Evolutionary conservation across 2,113 vertebrate genomes (phyloP), one percentile per base, ranked within the genome.

Genomic region (Labeo catla): DNA sequence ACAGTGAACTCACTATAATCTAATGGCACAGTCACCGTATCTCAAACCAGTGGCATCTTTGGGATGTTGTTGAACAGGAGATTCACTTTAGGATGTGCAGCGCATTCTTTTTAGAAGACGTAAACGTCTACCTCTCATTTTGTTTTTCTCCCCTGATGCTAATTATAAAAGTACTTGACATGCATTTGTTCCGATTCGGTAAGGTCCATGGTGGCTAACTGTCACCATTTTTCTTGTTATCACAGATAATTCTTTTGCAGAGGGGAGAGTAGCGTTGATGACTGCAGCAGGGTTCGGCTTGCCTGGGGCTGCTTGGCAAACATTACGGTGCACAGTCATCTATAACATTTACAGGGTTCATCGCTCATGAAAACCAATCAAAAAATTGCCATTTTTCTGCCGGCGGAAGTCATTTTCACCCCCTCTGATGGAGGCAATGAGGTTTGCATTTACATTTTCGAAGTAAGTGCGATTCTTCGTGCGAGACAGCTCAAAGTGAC

Each of bases 401-500:
- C 2, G 8, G 16, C 4, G 8, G 36, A 70, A 70, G 61, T 57
- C 3, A 70, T 80, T 70, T 86, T 68, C 73, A 57, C 15, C 28
- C 49, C 47, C 61, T 80, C 76, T 70, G 49, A 72, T 80, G 19
- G 47, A 80, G 54, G 36, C 49, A 72, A 80, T 57, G 50, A 47
- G 36, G 19, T 70, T 23, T n/a, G 3, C 84, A 86, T 79, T 79
- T 57, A 86, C 61, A 86, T 72, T 86, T 74, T 84, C 6, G 1
- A n/a, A 47, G 8, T 2, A 50, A 82, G 45, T 83, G 47, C 4
- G 65, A 66, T 49, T 66, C 11, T 45, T 80, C 6, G 19, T 3
- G 52, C 11, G 9, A 68, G 61, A 16, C 13, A 36, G 52, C 28
- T 39, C 16, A 81, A 49, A 50, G 15, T 81, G 59, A 65, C 39